Evolutionary conservation across 2,888 invertebrate species (phyloP).

Genomic region (Apeira syringaria): DNA sequence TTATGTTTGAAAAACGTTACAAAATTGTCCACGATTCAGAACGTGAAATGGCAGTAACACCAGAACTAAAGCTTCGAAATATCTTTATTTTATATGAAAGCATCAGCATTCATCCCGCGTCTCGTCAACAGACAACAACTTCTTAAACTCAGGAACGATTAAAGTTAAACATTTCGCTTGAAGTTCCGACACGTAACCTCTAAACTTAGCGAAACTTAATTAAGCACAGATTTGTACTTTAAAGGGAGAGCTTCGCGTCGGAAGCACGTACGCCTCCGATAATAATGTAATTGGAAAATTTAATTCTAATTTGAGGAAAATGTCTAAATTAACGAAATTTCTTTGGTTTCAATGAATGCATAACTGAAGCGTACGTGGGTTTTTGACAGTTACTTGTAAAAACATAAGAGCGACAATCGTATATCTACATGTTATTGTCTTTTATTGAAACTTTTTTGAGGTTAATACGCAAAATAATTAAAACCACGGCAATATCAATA

Average conservation of each 20-base stretch:
- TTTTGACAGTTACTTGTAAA: too few species aligned
- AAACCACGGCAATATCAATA: too few species aligned
- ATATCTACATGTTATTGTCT: too few species aligned
- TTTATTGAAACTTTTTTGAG: too few species aligned
- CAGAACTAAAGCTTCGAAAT: not conserved
- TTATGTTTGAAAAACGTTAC: too few species aligned
- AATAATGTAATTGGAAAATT: constrained; percentile 21
- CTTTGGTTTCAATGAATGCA: not conserved
- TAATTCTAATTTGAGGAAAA: constrained; percentile 17
- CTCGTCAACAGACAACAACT: constrained; percentile 11
- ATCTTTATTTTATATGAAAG: constrained; percentile 4
- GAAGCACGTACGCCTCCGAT: constrained; percentile 20
- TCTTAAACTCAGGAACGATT: constrained; percentile 20
- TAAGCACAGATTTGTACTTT: constrained; percentile 31
- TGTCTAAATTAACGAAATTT: constrained; percentile 1
- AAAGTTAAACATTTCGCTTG: constrained; percentile 26
- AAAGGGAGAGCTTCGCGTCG: constrained; percentile 16
- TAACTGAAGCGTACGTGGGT: too few species aligned
- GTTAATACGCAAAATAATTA: too few species aligned
- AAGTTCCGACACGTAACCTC: constrained; percentile 29
- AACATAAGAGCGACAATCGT: too few species aligned
- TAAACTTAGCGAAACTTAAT: constrained; percentile 35
- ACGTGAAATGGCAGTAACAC: not conserved
- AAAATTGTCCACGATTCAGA: too few species aligned
- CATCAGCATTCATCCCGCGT: constrained; percentile 13